Conservation (phyloP, 2,888 invertebrate genomes). For the Xylocampa areola region DNA sequence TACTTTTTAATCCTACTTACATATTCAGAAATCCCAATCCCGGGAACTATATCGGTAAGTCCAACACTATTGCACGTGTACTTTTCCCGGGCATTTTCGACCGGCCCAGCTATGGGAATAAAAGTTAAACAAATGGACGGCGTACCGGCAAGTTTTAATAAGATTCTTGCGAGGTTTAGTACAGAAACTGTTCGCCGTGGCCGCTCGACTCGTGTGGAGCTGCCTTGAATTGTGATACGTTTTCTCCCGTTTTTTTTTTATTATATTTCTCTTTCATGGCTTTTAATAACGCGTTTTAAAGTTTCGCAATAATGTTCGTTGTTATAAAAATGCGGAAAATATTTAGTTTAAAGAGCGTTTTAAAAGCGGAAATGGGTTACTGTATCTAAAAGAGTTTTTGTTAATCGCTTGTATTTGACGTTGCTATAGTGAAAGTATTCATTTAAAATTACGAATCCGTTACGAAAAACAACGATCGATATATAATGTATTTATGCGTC, state of each 20-base stretch:
- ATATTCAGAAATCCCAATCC: conserved; percentile 33
- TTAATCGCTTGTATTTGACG: conserved; percentile 18
- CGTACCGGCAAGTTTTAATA: conserved; percentile 70
- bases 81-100: conserved; percentile 55
- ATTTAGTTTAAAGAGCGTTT: conserved; percentile 39
- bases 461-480: neutral
- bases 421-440: neutral
- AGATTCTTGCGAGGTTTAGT: conserved; percentile 66
- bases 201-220: conserved; percentile 61
- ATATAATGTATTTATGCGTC: neutral
- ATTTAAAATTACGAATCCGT: too few species aligned
- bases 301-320: conserved; percentile 58
- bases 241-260: conserved; percentile 48
- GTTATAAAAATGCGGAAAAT: conserved; percentile 55
- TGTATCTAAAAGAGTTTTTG: conserved; percentile 21
- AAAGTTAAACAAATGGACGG: conserved; percentile 70
- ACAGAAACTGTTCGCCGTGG: conserved; percentile 59
- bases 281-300: conserved; percentile 61
- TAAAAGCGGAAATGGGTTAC: conserved; percentile 32
- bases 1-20: conserved; percentile 6
- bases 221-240: conserved; percentile 57
- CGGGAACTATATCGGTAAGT: conserved; percentile 45
- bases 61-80: conserved; percentile 49
- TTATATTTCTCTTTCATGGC: conserved; percentile 56
- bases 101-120: conserved; percentile 60